These are phyloP conservation scores for Myotis vivesi DNA, from an alignment of 2,797 vertebrate species.

Conservation along the genomic window DNA sequence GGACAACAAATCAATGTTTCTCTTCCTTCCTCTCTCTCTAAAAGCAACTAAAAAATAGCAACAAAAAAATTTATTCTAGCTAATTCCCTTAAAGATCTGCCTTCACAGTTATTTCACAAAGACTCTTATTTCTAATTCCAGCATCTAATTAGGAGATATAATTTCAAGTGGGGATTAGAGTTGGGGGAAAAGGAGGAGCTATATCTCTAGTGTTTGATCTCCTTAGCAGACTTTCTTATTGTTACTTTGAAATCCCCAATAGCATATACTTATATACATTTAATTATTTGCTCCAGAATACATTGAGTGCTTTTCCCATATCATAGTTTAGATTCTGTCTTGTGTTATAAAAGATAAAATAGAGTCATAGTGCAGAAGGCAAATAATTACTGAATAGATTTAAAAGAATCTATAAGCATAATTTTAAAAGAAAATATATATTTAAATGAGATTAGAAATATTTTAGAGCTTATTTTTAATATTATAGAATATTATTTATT, in stretches of 20 bases:
- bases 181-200: accelerated
- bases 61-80: not conserved
- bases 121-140: not conserved
- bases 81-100: not conserved
- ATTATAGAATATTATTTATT: not conserved
- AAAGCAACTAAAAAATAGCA: not conserved
- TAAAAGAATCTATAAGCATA: not conserved
- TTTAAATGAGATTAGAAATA: not conserved
- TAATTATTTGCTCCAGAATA: not conserved
- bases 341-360: not conserved
- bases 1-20: not conserved
- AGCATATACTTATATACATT: not conserved
- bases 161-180: not conserved
- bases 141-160: not conserved
- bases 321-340: not conserved
- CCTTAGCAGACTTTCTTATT: not conserved
- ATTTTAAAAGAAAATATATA: not conserved
- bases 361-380: not conserved
- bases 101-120: not conserved
- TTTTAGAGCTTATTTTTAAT: not conserved
- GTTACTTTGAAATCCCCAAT: not conserved
- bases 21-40: not conserved
- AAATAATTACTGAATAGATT: not conserved
- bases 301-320: not conserved
- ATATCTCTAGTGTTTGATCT: not conserved